A percentile compares a stretch with the other conserved stretches of the same genome.
Conservation (phyloP, 2,888 invertebrate species). For the Atethmia centrago region DNA sequence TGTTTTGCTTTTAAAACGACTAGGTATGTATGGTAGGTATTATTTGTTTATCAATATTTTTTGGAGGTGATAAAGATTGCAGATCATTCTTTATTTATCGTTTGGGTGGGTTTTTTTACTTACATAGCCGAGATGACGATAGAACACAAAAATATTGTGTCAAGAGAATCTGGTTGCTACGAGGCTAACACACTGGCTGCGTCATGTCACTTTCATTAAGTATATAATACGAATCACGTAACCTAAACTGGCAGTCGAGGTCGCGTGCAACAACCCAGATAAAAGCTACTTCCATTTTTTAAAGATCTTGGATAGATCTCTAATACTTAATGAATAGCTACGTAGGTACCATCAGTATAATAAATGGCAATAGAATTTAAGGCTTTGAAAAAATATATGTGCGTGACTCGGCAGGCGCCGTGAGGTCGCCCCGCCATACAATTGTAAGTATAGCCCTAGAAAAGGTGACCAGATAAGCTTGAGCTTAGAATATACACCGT, state of each 20-base stretch:
- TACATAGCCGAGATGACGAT: background rate
- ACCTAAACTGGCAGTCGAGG: background rate
- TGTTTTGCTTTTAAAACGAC: constrained; percentile 38
- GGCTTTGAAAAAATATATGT: constrained; percentile 86
- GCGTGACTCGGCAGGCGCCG: constrained; percentile 90
- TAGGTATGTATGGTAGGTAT: background rate
- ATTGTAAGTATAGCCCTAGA: constrained; percentile 84
- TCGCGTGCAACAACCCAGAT: constrained; percentile 35
- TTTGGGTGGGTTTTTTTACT: background rate
- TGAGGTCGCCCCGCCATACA: constrained; percentile 85
- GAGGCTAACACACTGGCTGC: background rate
- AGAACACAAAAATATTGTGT: background rate
- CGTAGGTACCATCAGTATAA: constrained; percentile 68
- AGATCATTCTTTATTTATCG: background rate
- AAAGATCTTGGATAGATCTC: constrained; percentile 63
- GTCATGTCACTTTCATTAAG: constrained; percentile 9
- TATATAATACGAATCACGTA: constrained; percentile 5
- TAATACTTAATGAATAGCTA: constrained; percentile 67
- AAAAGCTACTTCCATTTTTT: constrained; percentile 38
- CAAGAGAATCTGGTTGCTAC: background rate
- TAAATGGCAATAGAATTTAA: constrained; percentile 80
- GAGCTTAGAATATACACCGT: constrained; percentile 75
- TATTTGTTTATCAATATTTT: background rate
- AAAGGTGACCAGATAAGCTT: constrained; percentile 76
- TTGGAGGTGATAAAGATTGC: background rate